Evolutionary conservation across 2,797 vertebrate genomes (phyloP), one percentile per base, ranked within the genome.

Genomic region (Chanos chanos): DNA sequence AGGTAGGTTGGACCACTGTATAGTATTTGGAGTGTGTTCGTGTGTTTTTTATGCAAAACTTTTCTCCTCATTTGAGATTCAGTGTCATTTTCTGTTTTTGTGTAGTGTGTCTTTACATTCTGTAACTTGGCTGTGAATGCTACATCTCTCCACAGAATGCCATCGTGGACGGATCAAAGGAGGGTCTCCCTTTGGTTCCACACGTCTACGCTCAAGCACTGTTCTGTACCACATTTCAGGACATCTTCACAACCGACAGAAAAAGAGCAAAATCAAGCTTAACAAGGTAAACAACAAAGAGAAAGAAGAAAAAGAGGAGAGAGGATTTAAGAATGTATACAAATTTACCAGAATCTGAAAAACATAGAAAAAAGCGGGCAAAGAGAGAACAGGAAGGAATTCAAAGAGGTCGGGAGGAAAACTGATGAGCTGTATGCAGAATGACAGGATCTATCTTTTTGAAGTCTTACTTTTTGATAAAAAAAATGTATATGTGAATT

Each of bases 221-320:
- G 92, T 97, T 28, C 92, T 99, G 67, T 97, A 98, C 86, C 94
- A 99, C 83, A 96, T 98, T 79, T 98, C 96, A 27, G 96, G 95
- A 70, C 96, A 99, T 79, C 90, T 98, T 63, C 94, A 98, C 87
- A 94, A 87, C 86, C 89, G 92, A 83, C 90, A 97, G 79, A 97
- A 92, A 80, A 90, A 94, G 84, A 92, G 92, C 89, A 98, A 98
- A 86, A 84, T 99, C 82, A 99, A 99, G 86, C 91, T 99, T 81
- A 99, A 97, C 85, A 98, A 97, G 77, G 96, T 97, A 91, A 21
- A 7, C 15, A 13, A 40, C 12, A 22, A 36, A 34, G 18, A 31
- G 24, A 53, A 2, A 48, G 16, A 30, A 15, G 34, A 30, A 33
- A 6, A 4, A 19, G 30, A 33, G 28, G 22, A 24, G 7, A 28